Evolutionary conservation across 2,888 invertebrate genomes (phyloP), one percentile per base, ranked within the genome.

Genomic region (Neoitamus cyanurus): DNA sequence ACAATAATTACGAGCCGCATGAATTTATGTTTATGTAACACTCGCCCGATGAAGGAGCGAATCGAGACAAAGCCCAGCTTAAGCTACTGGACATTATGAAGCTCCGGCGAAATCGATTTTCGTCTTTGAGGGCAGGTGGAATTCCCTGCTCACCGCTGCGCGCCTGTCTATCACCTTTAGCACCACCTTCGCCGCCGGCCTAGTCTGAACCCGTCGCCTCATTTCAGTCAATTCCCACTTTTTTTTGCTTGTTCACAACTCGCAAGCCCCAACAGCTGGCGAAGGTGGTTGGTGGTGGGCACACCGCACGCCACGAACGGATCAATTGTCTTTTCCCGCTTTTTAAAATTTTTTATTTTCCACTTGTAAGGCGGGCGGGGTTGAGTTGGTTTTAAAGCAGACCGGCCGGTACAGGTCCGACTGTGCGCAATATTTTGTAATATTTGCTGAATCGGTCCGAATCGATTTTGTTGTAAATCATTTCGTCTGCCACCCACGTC

Each of bases 21-120:
- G 42, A 75, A 75, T 75, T 75, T 75, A 75, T 37, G 28, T 75
- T 37, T 75, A 75, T 75, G 75, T 75, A 75, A 75, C 75, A 25
- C 36, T 42, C 20, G 46, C 75, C 36, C 42, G 11, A 3, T 9
- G 75, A 70, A 70, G 70, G 70, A 31, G 70, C 31, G 31, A 30
- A 34, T 42, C 25, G 75, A 75, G 42, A 75, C 25, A 37, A 75
- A 75, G 34, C 28, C 20, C 3, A 28, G 75, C 25, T 75, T 34
- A 75, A 25, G 4, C 37, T 13, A n/a, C 42, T 75, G 42, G 11
- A 75, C 20, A 42, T 42, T 42, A 42, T 37, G 42, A 75, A 28
- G 11, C 25, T 28, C 75, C 37, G 13, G 42, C 28, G 13, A 75
- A 75, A 75, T 75, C 75, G 75, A 75, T 75, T 75, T 75, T n/a